These are phyloP conservation scores for Ciconia stormi DNA, from an alignment of 2,113 vertebrate genomes.

Conservation along the genomic window DNA sequence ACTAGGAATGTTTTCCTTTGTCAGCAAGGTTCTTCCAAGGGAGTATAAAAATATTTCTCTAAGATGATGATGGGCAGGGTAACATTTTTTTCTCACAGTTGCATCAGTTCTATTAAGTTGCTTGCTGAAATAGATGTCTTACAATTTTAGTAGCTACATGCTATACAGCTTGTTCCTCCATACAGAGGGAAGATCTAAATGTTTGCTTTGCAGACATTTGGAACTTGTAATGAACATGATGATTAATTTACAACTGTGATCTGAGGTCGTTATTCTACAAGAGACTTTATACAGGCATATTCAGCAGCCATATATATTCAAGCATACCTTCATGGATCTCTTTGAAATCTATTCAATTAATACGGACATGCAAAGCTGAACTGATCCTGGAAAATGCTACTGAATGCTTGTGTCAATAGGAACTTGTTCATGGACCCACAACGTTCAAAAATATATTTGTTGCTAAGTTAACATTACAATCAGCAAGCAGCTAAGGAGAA, in stretches of 20 bases:
- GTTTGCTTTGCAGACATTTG: background rate
- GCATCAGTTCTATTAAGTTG: background rate
- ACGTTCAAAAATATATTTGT: background rate
- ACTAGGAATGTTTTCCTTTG: background rate
- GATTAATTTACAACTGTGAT: background rate
- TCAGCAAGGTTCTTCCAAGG: background rate
- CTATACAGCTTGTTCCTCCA: background rate
- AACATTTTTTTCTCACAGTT: background rate
- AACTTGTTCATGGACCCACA: background rate
- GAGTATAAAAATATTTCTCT: background rate
- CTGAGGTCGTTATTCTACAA: background rate
- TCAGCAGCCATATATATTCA: background rate
- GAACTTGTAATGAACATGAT: background rate
- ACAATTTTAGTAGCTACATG: background rate
- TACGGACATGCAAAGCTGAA: background rate
- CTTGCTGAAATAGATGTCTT: background rate
- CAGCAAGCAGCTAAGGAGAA: background rate
- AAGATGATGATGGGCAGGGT: background rate
- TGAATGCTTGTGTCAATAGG: background rate
- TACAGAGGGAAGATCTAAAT: background rate
- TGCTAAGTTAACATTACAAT: background rate
- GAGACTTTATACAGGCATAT: background rate
- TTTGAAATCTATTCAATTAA: background rate
- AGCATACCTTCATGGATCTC: fast-evolving
- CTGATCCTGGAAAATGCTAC: background rate